Base-by-base conservation (phyloP, 2,888 invertebrate species). In the Thereva nobilitata region DNA sequence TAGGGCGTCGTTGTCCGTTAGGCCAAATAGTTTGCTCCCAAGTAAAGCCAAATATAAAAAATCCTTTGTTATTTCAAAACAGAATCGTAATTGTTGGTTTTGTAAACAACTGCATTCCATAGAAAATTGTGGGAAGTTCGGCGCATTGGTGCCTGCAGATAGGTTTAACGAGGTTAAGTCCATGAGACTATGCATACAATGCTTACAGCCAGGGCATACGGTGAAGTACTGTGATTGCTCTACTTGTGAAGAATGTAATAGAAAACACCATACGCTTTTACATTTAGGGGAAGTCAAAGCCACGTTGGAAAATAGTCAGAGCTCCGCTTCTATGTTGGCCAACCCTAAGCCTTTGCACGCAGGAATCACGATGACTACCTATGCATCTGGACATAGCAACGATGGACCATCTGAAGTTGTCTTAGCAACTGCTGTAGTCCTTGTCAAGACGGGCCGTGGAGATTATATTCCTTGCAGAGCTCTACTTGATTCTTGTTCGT, bases 81-180 rank as follows among this genome's bases (percentile, higher is more conserved):
- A 9, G 3, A 47, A 47, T 47, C 6, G 6, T 42, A 7, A 8
- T 42, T 42, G 42, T 42, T 8, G 8, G 6, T 42, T 42, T 42
- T 42, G 47, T 10, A 9, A 9, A 2, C 47, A 10, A 5, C n/a
- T n/a, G n/a, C 47, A 47, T 10, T 10, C 6, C 5, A 47, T 47
- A 5, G 47, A 47, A 8, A 47, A 47, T 47, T 47, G 47, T 47
- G 47, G 1, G 9, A 9, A 47, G 12, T 47, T 47, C 10, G 1
- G 5, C 6, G 10, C 8, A 47, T 47, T 47, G 12, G 5, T 9
- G 8, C 47, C 47, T 8, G 12, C 47, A n/a, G 7, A 47, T n/a
- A 47, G 47, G 47, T 47, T 47, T 47, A 9, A 10, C 10, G 47
- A 47, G 10, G 47, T 9, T 9, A 47, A 47, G 47, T 9, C 47